Conservation (phyloP, 1,140 invertebrate genomes). For the Ladona fulva region DNA sequence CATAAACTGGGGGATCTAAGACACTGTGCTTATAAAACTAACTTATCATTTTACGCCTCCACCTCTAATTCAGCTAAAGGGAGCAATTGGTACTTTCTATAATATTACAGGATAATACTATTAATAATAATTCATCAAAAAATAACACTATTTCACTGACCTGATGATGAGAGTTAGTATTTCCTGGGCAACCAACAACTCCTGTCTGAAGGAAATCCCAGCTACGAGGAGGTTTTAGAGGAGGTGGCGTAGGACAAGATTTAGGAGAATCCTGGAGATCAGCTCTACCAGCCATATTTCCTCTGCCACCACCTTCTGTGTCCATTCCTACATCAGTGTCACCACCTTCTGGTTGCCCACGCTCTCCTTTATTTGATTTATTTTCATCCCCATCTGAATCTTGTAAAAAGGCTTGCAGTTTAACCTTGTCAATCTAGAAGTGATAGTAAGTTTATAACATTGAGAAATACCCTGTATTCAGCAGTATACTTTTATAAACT, state of each 20-base stretch:
- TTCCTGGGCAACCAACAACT: conserved; percentile 25
- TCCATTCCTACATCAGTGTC: background rate
- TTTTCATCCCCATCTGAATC: background rate
- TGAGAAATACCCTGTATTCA: too few relatives aligned
- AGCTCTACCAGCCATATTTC: conserved; percentile 18
- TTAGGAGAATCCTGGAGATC: conserved; percentile 27
- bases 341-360: background rate
- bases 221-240: conserved; percentile 30
- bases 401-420: background rate
- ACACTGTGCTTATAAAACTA: too few relatives aligned
- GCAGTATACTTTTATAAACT: too few relatives aligned
- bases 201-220: conserved; percentile 33
- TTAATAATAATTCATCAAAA: too few relatives aligned
- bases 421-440: background rate
- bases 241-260: conserved; percentile 26
- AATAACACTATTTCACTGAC: background rate
- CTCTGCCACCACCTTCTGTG: background rate
- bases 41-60: too few relatives aligned
- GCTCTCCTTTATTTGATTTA: background rate
- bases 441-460: too few relatives aligned
- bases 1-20: too few relatives aligned
- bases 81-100: too few relatives aligned
- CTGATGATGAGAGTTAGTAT: background rate
- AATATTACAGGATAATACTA: too few relatives aligned
- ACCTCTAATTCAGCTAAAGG: too few relatives aligned